Evolutionary conservation across 2,797 vertebrate species (phyloP).

Genomic region (Eospalax fontanierii): DNA sequence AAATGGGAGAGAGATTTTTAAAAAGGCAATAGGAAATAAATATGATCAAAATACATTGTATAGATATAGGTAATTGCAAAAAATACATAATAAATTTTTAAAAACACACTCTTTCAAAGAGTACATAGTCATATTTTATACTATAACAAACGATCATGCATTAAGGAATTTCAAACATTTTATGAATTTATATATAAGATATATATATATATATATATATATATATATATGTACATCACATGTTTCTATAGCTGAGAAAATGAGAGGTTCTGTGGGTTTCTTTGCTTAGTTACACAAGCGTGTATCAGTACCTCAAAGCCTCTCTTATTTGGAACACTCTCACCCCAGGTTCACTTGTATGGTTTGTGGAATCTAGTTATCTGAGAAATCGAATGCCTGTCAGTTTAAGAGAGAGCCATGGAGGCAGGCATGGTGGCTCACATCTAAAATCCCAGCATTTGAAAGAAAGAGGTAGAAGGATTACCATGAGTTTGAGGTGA

Average conservation of each 20-base stretch:
- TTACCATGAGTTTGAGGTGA: background rate
- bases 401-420: background rate
- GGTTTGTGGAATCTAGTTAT: background rate
- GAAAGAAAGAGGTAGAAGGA: background rate
- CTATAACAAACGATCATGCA: background rate
- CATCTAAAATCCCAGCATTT: background rate
- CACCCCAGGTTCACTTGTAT: background rate
- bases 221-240: background rate
- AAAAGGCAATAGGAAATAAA: background rate
- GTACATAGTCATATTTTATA: background rate
- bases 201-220: background rate
- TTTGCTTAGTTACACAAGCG: background rate
- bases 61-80: background rate
- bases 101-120: background rate
- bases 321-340: background rate
- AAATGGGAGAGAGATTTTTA: background rate
- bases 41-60: background rate
- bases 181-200: no score
- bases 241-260: background rate
- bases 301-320: background rate
- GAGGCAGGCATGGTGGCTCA: background rate
- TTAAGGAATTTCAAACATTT: background rate
- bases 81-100: background rate
- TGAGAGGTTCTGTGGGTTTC: background rate
- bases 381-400: background rate